phyloP scores from a whole-genome alignment of 2,113 vertebrate species.

The Rhadina sibilatrix region DNA sequence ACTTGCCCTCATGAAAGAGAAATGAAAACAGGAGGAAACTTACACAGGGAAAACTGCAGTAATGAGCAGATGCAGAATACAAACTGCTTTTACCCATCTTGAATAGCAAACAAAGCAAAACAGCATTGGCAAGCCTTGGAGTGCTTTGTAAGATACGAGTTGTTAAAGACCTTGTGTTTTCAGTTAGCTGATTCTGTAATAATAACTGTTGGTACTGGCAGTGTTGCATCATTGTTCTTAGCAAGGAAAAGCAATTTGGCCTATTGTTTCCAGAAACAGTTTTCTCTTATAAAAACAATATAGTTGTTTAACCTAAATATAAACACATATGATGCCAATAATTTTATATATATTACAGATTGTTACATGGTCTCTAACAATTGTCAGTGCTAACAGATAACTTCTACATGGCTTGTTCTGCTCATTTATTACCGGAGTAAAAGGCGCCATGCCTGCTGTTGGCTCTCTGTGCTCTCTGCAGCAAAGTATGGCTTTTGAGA shows the following conservation, averaged over 20 bases:
- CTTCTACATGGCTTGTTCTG: background rate
- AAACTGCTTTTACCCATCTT: slow-evolving; percentile 17
- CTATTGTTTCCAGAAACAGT: slow-evolving; percentile 60
- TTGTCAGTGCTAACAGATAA: background rate
- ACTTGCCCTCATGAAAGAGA: background rate
- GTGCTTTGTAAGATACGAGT: slow-evolving; percentile 7
- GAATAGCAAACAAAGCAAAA: slow-evolving; percentile 34
- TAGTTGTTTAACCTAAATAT: slow-evolving; percentile 47
- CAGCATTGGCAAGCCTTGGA: background rate
- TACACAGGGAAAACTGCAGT: background rate
- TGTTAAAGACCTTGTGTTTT: slow-evolving; percentile 44
- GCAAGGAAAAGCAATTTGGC: slow-evolving; percentile 33
- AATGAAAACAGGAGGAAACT: background rate
- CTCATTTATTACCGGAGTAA: background rate
- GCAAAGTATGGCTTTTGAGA: background rate
- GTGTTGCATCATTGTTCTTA: slow-evolving; percentile 40
- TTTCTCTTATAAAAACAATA: slow-evolving; percentile 43
- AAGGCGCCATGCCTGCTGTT: background rate
- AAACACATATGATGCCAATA: slow-evolving; percentile 38
- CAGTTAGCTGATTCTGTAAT: slow-evolving; percentile 55
- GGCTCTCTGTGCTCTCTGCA: background rate
- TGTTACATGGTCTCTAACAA: background rate
- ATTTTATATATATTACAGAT: slow-evolving; percentile 18
- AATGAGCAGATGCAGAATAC: slow-evolving; percentile 35
- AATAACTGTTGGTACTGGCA: slow-evolving; percentile 59